A percentile compares a stretch with the other conserved stretches of the same genome.
phyloP scores from a whole-genome alignment of 2,113 vertebrate genomes.

The Ia io region DNA sequence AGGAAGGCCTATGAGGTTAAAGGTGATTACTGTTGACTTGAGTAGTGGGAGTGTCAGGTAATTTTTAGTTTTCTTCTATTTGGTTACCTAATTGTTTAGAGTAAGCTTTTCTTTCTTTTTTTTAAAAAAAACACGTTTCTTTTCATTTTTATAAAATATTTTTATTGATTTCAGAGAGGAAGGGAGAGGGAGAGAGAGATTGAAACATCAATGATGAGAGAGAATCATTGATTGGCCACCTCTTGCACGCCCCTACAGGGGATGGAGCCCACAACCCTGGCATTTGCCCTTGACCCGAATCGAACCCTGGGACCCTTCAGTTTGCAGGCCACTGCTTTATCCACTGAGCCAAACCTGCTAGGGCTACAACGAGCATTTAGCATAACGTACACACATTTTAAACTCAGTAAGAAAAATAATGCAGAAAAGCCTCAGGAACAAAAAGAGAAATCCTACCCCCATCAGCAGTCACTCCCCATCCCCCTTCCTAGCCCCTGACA shows the following conservation, averaged over 20 bases:
- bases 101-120: too few relatives aligned
- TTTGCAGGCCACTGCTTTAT: neutral
- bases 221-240: neutral
- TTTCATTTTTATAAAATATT: too few relatives aligned
- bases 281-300: neutral
- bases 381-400: neutral
- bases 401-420: neutral
- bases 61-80: neutral
- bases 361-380: neutral
- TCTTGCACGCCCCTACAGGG: too few relatives aligned
- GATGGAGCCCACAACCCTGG: too few relatives aligned
- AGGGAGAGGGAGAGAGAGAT: neutral
- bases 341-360: neutral
- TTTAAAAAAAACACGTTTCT: too few relatives aligned
- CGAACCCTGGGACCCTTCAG: neutral
- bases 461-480: too few relatives aligned
- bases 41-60: fast-evolving
- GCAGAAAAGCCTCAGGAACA: neutral
- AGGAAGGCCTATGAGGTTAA: neutral
- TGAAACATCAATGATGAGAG: neutral
- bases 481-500: neutral
- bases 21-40: neutral
- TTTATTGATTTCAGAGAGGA: too few relatives aligned
- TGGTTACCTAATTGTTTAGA: neutral
- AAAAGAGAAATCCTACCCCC: neutral